phyloP scores from a whole-genome alignment of 2,888 invertebrate genomes.

The Proisotoma minuta region DNA sequence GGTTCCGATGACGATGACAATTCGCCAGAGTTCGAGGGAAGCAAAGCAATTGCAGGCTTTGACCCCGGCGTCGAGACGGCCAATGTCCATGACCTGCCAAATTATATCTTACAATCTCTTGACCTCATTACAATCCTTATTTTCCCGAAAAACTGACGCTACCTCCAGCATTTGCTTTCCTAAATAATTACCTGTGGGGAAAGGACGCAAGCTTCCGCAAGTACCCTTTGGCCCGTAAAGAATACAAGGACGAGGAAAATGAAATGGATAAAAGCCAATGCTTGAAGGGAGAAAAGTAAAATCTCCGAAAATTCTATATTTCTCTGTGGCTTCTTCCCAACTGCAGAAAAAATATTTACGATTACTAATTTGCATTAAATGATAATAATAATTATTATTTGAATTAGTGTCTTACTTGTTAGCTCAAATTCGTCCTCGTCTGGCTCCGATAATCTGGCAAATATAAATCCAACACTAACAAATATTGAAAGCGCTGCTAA shows the following conservation, averaged over 20 bases:
- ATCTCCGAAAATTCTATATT: too few relatives aligned
- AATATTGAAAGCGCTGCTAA: background rate
- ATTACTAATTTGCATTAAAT: too few relatives aligned
- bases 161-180: background rate
- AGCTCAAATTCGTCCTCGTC: background rate
- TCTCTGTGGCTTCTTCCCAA: too few relatives aligned
- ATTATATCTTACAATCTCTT: too few relatives aligned
- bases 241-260: background rate
- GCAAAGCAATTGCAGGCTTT: background rate
- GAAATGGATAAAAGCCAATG: background rate
- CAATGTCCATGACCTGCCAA: background rate
- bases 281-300: too few relatives aligned
- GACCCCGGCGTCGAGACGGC: background rate
- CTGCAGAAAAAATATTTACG: too few relatives aligned
- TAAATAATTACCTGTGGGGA: background rate
- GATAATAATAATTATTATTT: too few relatives aligned
- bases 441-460: background rate
- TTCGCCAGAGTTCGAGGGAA: background rate
- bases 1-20: background rate
- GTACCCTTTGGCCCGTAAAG: background rate
- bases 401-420: too few relatives aligned
- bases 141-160: background rate
- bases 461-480: background rate
- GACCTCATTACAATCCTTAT: background rate
- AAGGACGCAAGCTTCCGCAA: background rate